Evolutionary conservation across 53 echinoderm and acorn worm genomes (phyloP).

Genomic region (Pentamera pediparva): DNA sequence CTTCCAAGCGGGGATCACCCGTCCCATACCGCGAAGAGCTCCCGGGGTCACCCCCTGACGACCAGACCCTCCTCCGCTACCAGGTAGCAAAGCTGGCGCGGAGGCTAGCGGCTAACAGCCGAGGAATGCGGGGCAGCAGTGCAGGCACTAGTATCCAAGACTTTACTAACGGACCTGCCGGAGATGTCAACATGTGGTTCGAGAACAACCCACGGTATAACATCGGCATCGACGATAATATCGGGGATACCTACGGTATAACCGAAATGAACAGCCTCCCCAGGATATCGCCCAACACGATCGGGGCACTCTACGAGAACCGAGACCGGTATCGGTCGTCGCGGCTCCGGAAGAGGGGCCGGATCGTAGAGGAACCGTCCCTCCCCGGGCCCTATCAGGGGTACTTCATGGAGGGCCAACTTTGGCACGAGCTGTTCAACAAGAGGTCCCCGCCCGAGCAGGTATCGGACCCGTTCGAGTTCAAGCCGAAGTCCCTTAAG

Average conservation of each 20-base stretch:
- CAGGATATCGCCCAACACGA: background rate
- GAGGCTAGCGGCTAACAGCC: constrained; percentile 5
- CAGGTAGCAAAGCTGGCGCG: constrained; percentile 11
- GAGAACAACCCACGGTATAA: constrained; percentile 22
- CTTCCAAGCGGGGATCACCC: too few species aligned
- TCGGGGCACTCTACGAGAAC: background rate
- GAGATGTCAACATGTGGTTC: constrained; percentile 29
- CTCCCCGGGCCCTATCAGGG: constrained; percentile 32
- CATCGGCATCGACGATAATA: constrained; percentile 23
- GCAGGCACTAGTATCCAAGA: background rate
- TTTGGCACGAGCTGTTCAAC: constrained; percentile 3
- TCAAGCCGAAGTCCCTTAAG: background rate
- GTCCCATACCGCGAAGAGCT: background rate
- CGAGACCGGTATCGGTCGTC: background rate
- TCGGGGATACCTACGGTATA: background rate
- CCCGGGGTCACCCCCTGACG: background rate
- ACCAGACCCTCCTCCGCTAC: background rate
- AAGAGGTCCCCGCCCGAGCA: background rate
- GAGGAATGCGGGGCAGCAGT: background rate
- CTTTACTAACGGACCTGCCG: background rate
- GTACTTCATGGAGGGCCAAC: constrained; percentile 27
- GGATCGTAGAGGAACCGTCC: constrained; percentile 19
- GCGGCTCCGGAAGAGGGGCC: background rate
- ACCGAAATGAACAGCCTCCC: constrained; percentile 15
- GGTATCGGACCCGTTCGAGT: too few species aligned